Evolutionary conservation across 1,140 invertebrate genomes (phyloP).

Genomic region (Achatina immaculata): DNA sequence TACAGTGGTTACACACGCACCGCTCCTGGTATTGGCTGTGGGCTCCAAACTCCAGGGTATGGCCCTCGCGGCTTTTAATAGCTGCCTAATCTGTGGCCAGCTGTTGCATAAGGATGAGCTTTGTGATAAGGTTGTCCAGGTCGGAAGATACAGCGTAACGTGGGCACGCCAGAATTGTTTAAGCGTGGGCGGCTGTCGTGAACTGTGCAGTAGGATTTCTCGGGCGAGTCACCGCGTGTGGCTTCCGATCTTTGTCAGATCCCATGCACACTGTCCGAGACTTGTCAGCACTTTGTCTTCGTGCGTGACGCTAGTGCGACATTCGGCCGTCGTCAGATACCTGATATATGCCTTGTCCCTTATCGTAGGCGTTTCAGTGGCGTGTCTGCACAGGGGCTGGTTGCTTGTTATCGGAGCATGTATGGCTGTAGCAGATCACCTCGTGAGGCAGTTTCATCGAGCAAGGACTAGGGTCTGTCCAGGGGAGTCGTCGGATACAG

Average conservation of each 20-base stretch:
- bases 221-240: not conserved
- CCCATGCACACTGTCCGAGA: not conserved
- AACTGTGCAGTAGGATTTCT: not conserved
- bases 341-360: not conserved
- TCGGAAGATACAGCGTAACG: not conserved
- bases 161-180: not conserved
- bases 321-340: not conserved
- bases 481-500: not conserved
- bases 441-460: not conserved
- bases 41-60: not conserved
- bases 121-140: not conserved
- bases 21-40: not conserved
- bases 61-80: not conserved
- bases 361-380: not conserved
- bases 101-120: not conserved
- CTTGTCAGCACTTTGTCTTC: not conserved
- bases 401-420: not conserved
- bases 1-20: not conserved
- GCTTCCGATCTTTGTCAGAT: not conserved
- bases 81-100: not conserved
- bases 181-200: not conserved
- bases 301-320: not conserved
- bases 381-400: not conserved
- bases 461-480: no score
- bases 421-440: not conserved